Base-by-base conservation (phyloP, 2,888 invertebrate species). In the Drosophila pegasa region DNA sequence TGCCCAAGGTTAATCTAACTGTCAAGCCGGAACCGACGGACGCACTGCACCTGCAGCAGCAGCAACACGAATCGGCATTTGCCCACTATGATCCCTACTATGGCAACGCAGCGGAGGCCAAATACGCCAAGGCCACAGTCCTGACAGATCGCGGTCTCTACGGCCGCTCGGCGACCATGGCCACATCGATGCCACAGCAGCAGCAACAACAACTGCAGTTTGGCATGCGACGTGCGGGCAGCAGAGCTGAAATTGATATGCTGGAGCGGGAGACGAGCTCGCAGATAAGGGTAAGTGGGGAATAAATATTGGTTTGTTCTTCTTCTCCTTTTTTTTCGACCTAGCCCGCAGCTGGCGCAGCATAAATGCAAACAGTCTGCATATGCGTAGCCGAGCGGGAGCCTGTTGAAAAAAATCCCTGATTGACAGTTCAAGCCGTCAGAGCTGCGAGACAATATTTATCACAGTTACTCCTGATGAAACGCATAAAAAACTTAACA, bases 11-110 rank as follows among this genome's bases (percentile, higher is more conserved):
- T n/a, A 91, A 91, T 73, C 85, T 92, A 29, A 92, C 92, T 5
- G 92, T 92, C 35, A 92, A 92, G 67, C 91, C 92, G 59, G 92
- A 92, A 69, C 90, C 92, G n/a, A 87, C 91, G n/a, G 92, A 92
- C 71, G 65, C 71, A 47, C 56, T 51, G 20, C 75, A 81, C 20
- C 64, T 60, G 48, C 61, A 65, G 20, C 75, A 59, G 22, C 64
- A 58, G 22, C 75, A 59, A 5, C 77, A 76, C 22, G 82, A 80
- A 45, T 62, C 81, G 5, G 76, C 89, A 0, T 86, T 88, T 59
- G 83, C 91, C 70, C 83, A 78, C 54, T 91, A 91, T 56, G 91
- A 91, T 76, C 90, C 92, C 68, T 89, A 90, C 88, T 89, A 92
- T 75, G 88, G 89, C 64, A 88, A 77, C 14, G 81, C 80, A 8